These are phyloP conservation scores for Adelges cooleyi DNA, from an alignment of 1,140 invertebrate species.

Conservation along the genomic window DNA sequence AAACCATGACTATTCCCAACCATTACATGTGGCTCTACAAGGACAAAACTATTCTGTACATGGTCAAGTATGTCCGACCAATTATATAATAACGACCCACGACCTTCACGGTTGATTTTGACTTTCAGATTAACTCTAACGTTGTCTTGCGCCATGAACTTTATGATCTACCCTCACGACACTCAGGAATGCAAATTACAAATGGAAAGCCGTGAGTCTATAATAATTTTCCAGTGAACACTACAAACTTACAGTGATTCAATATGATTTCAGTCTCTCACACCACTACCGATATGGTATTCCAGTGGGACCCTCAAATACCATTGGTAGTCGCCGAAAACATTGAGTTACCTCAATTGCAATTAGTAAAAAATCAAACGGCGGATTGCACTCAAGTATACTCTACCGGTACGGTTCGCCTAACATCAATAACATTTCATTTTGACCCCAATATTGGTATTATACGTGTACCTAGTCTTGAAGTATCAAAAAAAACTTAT, in stretches of 20 bases:
- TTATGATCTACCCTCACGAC: slow-evolving; percentile 81
- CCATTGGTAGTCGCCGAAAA: slow-evolving; percentile 80
- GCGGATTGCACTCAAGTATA: slow-evolving; percentile 81
- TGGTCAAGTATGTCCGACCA: slow-evolving; percentile 58
- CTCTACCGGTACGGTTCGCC: slow-evolving; percentile 52
- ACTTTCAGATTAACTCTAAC: slow-evolving; percentile 57
- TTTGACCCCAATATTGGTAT: no score
- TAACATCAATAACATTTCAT: no score
- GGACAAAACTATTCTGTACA: slow-evolving; percentile 76
- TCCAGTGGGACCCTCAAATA: slow-evolving; percentile 78
- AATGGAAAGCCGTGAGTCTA: slow-evolving; percentile 78
- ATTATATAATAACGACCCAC: not conserved
- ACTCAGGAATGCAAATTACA: slow-evolving; percentile 82
- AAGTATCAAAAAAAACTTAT: no score
- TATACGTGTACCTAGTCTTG: no score
- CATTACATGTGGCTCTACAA: slow-evolving; percentile 82
- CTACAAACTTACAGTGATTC: not conserved
- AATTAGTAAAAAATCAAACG: slow-evolving; percentile 68
- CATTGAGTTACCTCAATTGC: slow-evolving; percentile 74
- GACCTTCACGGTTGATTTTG: not conserved
- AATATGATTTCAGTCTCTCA: slow-evolving; percentile 56
- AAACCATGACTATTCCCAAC: slow-evolving; percentile 87
- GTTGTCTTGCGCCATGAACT: slow-evolving; percentile 83
- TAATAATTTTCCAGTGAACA: not conserved
- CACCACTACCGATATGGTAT: slow-evolving; percentile 80